A percentile compares a stretch with the other conserved stretches of the same genome.
These are phyloP conservation scores for Phoeniculus purpureus DNA, from an alignment of 2,797 vertebrate species.

Conservation along the genomic window DNA sequence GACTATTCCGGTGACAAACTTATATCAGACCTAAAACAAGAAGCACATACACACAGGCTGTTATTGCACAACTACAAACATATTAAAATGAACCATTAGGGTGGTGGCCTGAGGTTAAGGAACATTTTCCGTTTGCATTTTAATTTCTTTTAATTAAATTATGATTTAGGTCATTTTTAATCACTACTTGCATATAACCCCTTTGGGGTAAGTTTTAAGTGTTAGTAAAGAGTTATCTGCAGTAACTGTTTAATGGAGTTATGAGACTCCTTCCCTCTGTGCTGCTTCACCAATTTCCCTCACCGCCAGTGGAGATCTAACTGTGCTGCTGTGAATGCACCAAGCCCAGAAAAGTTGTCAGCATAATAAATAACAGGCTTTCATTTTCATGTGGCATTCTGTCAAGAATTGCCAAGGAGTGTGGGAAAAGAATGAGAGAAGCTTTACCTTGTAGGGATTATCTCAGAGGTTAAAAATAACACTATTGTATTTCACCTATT, in stretches of 20 bases:
- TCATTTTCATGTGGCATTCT: slow-evolving; percentile 25
- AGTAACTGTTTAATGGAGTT: slow-evolving; percentile 41
- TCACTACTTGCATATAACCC: slow-evolving; percentile 44
- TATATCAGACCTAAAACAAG: slow-evolving; percentile 43
- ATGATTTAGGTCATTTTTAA: slow-evolving; percentile 72
- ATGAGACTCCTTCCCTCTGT: neutral
- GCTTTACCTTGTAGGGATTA: neutral
- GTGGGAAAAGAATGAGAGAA: slow-evolving; percentile 4
- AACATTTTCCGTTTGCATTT: slow-evolving; percentile 46
- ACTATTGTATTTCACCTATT: neutral
- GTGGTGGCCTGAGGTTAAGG: slow-evolving; percentile 43
- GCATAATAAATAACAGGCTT: neutral
- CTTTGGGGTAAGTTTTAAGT: slow-evolving; percentile 48
- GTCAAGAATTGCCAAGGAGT: neutral
- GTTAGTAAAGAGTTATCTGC: slow-evolving; percentile 45
- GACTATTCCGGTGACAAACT: neutral
- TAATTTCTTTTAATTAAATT: slow-evolving; percentile 74
- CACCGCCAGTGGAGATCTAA: neutral
- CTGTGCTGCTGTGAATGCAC: neutral
- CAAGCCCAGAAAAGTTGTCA: neutral
- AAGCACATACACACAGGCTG: neutral
- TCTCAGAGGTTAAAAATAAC: slow-evolving; percentile 36
- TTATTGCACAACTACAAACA: slow-evolving; percentile 25
- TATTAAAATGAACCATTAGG: slow-evolving; percentile 59
- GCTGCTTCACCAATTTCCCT: slow-evolving; percentile 28